A percentile compares a stretch with the other conserved stretches of the same genome.
Conservation (phyloP, 2,797 vertebrate genomes). For the Darevskia mixta region DNA sequence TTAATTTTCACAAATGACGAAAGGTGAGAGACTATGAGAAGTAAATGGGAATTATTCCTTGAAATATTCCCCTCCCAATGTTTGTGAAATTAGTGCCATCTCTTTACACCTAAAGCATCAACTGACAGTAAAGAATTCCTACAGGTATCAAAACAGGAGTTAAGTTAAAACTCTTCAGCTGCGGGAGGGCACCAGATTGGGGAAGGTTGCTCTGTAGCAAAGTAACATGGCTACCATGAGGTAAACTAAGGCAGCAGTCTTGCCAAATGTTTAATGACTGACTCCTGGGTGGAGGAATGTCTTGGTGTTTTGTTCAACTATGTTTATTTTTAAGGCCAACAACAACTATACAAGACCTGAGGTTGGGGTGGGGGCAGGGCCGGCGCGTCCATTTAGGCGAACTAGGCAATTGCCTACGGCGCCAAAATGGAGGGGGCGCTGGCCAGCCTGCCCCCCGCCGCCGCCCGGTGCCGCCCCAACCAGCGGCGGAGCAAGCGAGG, state of each 20-base stretch:
- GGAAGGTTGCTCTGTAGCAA: neutral
- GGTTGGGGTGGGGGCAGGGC: rapidly evolving
- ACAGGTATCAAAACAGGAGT: neutral
- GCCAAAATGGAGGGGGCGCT: too few species aligned
- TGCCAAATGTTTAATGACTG: neutral
- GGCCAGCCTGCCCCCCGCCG: too few species aligned
- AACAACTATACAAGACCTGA: neutral
- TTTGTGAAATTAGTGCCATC: slow-evolving; percentile 22
- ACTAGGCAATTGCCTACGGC: too few species aligned
- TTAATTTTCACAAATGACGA: slow-evolving; percentile 32
- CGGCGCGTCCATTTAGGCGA: too few species aligned
- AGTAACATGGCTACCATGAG: neutral
- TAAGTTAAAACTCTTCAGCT: neutral
- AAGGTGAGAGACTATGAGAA: slow-evolving; percentile 11
- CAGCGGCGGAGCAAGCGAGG: too few species aligned
- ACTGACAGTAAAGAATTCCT: neutral
- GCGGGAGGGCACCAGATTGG: too few species aligned
- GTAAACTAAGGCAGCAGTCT: neutral
- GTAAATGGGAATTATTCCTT: slow-evolving; percentile 14
- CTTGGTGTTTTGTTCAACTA: neutral
- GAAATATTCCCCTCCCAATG: neutral
- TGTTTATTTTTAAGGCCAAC: neutral
- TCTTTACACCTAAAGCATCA: slow-evolving; percentile 7
- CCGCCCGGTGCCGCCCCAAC: too few species aligned
- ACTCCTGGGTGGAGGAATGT: neutral